phyloP scores from a whole-genome alignment of 2,888 invertebrate genomes.

The Heterodera filipjevi region DNA sequence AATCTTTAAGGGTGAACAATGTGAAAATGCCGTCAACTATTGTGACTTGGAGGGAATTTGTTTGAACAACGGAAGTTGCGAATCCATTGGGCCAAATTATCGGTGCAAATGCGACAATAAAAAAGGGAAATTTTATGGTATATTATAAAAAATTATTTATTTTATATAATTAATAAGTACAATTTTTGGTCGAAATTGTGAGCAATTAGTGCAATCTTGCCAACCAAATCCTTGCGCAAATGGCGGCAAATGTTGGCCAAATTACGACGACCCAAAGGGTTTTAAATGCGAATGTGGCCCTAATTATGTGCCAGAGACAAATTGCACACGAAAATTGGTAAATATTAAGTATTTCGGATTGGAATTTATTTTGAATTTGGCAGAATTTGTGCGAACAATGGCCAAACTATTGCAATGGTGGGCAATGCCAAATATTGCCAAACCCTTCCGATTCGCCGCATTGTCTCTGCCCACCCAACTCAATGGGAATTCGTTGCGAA shows the following conservation, averaged over 20 bases:
- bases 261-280: background rate
- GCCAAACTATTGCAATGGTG: constrained; percentile 30
- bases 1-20: constrained; percentile 7
- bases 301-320: background rate
- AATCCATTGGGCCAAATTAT: background rate
- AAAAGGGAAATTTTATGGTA: background rate
- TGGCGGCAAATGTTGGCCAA: constrained; percentile 21
- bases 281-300: constrained; percentile 23
- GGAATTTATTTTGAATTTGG: background rate
- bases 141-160: background rate
- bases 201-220: constrained; percentile 21
- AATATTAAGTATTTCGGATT: background rate
- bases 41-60: constrained; percentile 26
- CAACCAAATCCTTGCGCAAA: constrained; percentile 29
- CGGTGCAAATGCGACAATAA: constrained; percentile 1
- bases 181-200: background rate
- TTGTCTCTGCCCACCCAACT: constrained; percentile 31
- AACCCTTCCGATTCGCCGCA: constrained; percentile 23
- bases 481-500: constrained; percentile 35
- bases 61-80: constrained; percentile 24
- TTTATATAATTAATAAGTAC: background rate
- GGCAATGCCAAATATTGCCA: constrained; percentile 13
- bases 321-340: constrained; percentile 12
- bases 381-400: constrained; percentile 21
- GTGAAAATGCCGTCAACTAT: constrained; percentile 32